phyloP scores from a whole-genome alignment of 2,888 invertebrate genomes.

The Melangyna quadrimaculata region DNA sequence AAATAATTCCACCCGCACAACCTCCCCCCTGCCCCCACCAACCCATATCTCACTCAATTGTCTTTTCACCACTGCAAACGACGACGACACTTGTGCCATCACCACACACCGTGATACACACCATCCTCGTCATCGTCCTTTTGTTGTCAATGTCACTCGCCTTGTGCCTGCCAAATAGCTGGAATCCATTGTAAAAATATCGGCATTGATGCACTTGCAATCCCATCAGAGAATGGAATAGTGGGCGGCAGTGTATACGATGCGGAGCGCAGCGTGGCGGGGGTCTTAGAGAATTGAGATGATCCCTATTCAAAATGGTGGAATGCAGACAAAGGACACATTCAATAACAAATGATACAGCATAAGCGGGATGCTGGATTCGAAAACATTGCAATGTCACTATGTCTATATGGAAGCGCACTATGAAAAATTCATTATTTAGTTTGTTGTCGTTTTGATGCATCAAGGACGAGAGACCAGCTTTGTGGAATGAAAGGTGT shows the following conservation, averaged over 20 bases:
- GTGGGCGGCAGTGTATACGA: not conserved
- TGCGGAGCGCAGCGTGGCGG: not conserved
- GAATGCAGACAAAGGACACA: constrained; percentile 65
- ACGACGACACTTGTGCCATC: not conserved
- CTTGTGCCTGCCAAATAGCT: constrained; percentile 60
- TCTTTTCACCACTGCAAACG: constrained; percentile 29
- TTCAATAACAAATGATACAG: constrained; percentile 20
- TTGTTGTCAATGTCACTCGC: constrained; percentile 54
- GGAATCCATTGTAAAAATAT: constrained; percentile 66
- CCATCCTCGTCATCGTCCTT: constrained; percentile 48
- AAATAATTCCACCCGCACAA: not conserved
- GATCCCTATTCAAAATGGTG: constrained; percentile 52
- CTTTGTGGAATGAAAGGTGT: not conserved
- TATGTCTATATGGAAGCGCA: constrained; percentile 39
- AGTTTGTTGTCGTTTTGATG: constrained; percentile 62
- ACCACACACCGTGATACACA: not conserved
- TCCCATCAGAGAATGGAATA: constrained; percentile 3
- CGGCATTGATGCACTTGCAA: constrained; percentile 38
- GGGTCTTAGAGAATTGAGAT: constrained; percentile 34
- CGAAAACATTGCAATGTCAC: constrained; percentile 58
- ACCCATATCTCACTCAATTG: constrained; percentile 42
- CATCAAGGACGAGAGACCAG: not conserved
- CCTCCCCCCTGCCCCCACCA: not conserved
- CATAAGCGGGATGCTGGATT: constrained; percentile 35
- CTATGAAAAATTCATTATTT: constrained; percentile 68